Conservation (phyloP, 1,140 invertebrate genomes). For the Lasioglossum albipes region DNA sequence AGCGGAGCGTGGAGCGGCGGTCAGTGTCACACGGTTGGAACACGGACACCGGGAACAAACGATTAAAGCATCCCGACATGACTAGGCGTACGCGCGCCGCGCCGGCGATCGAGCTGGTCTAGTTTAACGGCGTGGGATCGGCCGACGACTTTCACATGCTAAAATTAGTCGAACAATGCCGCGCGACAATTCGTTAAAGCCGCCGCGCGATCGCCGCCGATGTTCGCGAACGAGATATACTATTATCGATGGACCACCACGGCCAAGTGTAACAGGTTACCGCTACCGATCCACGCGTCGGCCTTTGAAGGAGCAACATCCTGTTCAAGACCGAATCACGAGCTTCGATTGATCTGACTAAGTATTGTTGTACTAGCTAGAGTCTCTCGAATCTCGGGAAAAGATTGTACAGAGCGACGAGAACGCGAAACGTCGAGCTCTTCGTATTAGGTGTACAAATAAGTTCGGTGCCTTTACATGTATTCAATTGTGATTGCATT, state of each 20-base stretch:
- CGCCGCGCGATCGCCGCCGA: conserved; percentile 18
- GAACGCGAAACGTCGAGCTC: too few relatives aligned
- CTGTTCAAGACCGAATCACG: conserved; percentile 12
- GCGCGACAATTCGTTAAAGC: conserved; percentile 56
- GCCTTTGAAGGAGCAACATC: conserved; percentile 33
- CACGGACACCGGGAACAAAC: conserved; percentile 19
- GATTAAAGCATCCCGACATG: conserved; percentile 46
- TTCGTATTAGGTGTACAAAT: too few relatives aligned
- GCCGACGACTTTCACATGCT: conserved; percentile 55
- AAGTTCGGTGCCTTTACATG: too few relatives aligned
- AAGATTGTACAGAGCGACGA: too few relatives aligned
- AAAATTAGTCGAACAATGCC: conserved; percentile 55
- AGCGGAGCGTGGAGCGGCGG: background rate
- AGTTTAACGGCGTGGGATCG: conserved; percentile 60
- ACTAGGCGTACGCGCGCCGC: conserved; percentile 30
- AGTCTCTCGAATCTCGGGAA: too few relatives aligned
- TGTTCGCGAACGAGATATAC: conserved; percentile 27
- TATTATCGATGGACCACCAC: conserved; percentile 48
- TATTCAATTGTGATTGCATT: too few relatives aligned
- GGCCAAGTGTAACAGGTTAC: conserved; percentile 49
- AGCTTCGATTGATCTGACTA: too few relatives aligned
- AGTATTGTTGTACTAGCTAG: too few relatives aligned
- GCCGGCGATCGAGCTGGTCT: conserved; percentile 38
- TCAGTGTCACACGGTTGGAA: conserved; percentile 36
- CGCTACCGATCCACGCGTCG: conserved; percentile 57